phyloP scores from a whole-genome alignment of 2,113 vertebrate species.

The Psittacula cyanocephala region DNA sequence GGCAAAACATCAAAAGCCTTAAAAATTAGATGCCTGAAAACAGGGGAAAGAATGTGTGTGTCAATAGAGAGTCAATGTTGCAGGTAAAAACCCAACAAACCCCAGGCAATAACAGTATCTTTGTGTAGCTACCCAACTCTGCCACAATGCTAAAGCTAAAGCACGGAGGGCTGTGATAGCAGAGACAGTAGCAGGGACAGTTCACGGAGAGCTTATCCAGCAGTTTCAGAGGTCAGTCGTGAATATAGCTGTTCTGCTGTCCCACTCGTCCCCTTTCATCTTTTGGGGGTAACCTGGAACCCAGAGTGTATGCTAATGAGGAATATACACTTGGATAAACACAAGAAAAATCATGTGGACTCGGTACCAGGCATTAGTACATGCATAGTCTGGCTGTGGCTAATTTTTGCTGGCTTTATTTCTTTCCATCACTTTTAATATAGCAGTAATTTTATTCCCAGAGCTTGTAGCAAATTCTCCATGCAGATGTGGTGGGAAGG shows the following conservation, averaged over 20 bases:
- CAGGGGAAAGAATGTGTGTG: background rate
- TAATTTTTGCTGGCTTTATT: background rate
- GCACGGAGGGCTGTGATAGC: background rate
- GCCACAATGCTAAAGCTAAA: background rate
- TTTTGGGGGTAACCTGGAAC: background rate
- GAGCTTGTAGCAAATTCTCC: background rate
- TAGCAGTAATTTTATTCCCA: background rate
- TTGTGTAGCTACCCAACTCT: background rate
- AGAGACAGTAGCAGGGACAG: background rate
- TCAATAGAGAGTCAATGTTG: background rate
- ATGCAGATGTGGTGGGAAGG: background rate
- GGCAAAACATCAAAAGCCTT: conserved; percentile 27
- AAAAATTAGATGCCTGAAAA: conserved; percentile 25
- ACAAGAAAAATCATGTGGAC: background rate
- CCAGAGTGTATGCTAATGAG: background rate
- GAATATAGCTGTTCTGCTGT: background rate
- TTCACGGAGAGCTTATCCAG: background rate
- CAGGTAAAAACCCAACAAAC: background rate
- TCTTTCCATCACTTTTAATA: background rate
- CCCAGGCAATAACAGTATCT: background rate
- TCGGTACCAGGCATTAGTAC: background rate
- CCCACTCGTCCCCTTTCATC: background rate
- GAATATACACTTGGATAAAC: background rate
- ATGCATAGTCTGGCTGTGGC: background rate
- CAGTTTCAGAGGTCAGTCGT: background rate